Percentiles rank a stretch among this genome's conserved stretches.
Evolutionary conservation across 2,113 vertebrate genomes (phyloP).

Genomic region (Oenanthe oenanthe): DNA sequence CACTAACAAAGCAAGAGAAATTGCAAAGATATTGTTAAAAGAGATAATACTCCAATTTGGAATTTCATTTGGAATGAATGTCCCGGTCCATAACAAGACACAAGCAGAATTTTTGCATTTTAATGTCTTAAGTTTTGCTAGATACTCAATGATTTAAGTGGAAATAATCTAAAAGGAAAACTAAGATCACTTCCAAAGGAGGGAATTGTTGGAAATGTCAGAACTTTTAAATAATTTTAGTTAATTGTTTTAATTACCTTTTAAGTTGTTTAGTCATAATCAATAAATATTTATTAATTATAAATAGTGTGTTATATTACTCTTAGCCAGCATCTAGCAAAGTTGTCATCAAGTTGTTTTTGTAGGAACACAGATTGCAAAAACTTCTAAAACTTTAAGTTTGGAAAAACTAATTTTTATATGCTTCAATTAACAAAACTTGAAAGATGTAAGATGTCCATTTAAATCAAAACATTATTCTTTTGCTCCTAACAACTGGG

Average conservation of each 20-base stretch:
- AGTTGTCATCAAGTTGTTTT: neutral
- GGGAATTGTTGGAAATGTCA: neutral
- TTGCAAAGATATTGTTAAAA: neutral
- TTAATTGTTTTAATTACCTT: neutral
- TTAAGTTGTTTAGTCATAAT: neutral
- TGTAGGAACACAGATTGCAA: neutral
- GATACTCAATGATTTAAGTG: neutral
- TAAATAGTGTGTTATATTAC: neutral
- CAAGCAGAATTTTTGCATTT: neutral
- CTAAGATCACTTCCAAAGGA: neutral
- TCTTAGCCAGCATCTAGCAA: neutral
- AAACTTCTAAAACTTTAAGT: neutral
- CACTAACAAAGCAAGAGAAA: neutral
- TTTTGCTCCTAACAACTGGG: neutral
- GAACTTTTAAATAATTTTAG: neutral
- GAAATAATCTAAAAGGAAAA: neutral
- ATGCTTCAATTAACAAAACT: neutral
- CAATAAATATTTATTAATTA: neutral
- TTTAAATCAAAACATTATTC: neutral
- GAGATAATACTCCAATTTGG: neutral
- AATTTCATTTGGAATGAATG: neutral
- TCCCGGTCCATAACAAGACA: neutral
- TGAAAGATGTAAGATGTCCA: neutral
- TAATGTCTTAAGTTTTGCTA: neutral
- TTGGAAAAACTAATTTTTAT: neutral